Conservation (phyloP, 2,113 vertebrate species). For the Pomatostomus ruficeps region DNA sequence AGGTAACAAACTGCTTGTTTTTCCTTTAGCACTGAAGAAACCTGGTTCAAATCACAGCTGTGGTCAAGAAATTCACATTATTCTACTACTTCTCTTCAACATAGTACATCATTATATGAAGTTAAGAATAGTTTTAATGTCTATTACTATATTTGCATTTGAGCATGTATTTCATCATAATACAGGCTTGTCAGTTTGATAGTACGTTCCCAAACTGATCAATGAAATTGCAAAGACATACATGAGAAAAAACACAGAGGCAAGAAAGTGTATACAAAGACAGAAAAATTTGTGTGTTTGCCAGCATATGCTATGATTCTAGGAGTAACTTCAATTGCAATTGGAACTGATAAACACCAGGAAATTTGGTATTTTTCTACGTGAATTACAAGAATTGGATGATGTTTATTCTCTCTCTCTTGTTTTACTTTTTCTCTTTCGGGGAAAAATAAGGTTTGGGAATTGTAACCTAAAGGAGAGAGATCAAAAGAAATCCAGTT, state of each 20-base stretch:
- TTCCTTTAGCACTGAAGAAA: not conserved
- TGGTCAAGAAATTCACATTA: not conserved
- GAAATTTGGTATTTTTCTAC: not conserved
- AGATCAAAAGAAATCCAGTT: not conserved
- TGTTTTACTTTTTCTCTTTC: not conserved
- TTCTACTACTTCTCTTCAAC: not conserved
- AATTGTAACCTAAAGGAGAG: not conserved
- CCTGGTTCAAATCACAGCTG: not conserved
- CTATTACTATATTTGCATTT: not conserved
- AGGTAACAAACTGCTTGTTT: not conserved
- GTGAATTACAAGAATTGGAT: not conserved
- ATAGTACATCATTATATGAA: not conserved
- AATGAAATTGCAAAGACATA: not conserved
- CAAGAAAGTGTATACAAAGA: not conserved
- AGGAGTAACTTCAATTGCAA: not conserved
- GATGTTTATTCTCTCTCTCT: not conserved
- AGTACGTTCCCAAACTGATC: not conserved
- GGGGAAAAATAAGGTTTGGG: not conserved
- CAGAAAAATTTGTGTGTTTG: not conserved
- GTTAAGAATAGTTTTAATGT: not conserved
- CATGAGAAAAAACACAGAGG: not conserved
- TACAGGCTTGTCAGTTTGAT: not conserved
- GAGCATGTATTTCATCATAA: not conserved
- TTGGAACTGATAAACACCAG: not conserved
- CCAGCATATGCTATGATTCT: not conserved